Evolutionary conservation across 2,113 vertebrate species (phyloP).

Genomic region (Hassar affinis): DNA sequence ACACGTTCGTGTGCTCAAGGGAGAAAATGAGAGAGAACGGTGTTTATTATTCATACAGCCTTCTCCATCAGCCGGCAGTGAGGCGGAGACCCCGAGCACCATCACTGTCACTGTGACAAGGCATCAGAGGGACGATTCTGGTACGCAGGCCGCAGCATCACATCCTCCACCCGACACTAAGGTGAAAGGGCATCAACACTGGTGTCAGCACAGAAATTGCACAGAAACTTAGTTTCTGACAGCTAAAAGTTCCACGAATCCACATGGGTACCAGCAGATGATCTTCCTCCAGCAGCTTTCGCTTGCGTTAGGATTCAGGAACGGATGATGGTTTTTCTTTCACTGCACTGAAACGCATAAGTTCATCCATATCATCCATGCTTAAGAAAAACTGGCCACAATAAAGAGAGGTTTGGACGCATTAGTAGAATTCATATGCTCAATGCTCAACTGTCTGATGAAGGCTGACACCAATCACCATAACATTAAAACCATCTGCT

Average conservation of each 20-base stretch:
- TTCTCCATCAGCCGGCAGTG: constrained; percentile 46
- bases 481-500: no score
- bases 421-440: not conserved
- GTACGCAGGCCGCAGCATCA: constrained; percentile 17
- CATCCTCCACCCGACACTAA: constrained; percentile 22
- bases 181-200: constrained; percentile 42
- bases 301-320: not conserved
- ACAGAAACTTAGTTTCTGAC: not conserved
- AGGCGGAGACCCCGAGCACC: constrained; percentile 41
- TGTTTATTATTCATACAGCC: constrained; percentile 34
- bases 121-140: constrained; percentile 27
- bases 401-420: not conserved
- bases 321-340: not conserved
- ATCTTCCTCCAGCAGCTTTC: not conserved
- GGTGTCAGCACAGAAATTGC: constrained; percentile 4
- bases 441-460: not conserved
- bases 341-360: not conserved
- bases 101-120: constrained; percentile 43
- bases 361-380: not conserved
- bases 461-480: no score
- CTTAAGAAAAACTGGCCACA: not conserved
- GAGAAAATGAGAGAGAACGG: not conserved
- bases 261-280: not conserved
- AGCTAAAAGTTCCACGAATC: not conserved
- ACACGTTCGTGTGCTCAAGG: not conserved